Conservation (phyloP, 2,113 vertebrate species). For the Gyps fulvus region DNA sequence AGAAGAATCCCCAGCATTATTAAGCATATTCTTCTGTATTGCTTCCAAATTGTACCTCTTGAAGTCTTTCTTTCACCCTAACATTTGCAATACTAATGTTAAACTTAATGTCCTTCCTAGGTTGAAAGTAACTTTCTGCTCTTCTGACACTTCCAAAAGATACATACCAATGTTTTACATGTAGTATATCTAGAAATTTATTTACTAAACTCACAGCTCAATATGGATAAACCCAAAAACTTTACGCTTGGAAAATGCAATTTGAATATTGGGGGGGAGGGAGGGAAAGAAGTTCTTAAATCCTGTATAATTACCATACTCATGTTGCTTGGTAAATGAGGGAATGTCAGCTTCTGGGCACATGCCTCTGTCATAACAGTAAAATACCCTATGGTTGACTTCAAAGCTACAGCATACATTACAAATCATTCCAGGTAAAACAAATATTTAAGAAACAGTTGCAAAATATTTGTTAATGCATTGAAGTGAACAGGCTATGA, state of each 20-base stretch:
- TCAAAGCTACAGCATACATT: background rate
- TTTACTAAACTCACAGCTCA: background rate
- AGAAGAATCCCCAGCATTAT: background rate
- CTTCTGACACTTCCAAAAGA: background rate
- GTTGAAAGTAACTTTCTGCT: background rate
- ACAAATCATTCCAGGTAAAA: background rate
- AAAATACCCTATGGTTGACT: background rate
- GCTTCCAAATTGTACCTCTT: background rate
- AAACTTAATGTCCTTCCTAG: background rate
- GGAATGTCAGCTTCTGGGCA: background rate
- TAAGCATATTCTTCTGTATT: background rate
- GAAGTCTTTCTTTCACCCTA: background rate
- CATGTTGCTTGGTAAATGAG: background rate
- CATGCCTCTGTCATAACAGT: background rate
- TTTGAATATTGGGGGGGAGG: fast-evolving
- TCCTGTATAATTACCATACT: background rate
- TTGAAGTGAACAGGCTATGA: background rate
- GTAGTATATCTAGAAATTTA: background rate
- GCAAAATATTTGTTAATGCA: background rate
- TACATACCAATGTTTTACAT: background rate
- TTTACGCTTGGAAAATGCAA: background rate
- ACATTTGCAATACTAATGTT: background rate
- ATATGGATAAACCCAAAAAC: background rate
- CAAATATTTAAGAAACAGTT: background rate
- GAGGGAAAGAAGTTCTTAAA: background rate